Conservation (phyloP, 37 sponge, comb jelly and placozoan species). For the Lycopodina hypogea region DNA sequence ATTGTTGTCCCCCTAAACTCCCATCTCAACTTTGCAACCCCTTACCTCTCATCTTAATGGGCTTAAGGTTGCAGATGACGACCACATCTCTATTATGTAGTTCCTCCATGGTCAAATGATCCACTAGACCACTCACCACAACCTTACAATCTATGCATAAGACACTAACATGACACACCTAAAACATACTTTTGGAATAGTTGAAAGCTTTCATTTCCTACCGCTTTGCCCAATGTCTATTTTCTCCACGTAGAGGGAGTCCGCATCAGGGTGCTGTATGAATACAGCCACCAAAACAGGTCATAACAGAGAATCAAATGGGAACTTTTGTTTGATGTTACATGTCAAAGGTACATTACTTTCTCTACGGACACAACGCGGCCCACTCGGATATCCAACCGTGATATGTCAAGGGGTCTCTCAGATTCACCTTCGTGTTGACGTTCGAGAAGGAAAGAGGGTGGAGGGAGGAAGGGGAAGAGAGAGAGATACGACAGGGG, state of each 20-base stretch:
- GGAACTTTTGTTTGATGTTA: too few species aligned
- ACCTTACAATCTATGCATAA: slow-evolving; percentile 55
- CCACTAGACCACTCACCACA: slow-evolving; percentile 90
- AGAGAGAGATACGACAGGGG: too few species aligned
- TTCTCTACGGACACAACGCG: slow-evolving; percentile 65
- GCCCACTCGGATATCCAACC: slow-evolving; percentile 87
- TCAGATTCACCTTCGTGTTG: slow-evolving; percentile 23
- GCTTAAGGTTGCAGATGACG: slow-evolving; percentile 89
- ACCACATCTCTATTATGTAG: slow-evolving; percentile 64
- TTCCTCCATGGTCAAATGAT: slow-evolving; percentile 63
- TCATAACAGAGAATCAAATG: not conserved
- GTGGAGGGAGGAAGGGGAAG: not conserved
- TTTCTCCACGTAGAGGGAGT: slow-evolving; percentile 83
- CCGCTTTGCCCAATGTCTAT: slow-evolving; percentile 82
- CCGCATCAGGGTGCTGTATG: slow-evolving; percentile 84
- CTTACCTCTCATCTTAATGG: slow-evolving; percentile 83
- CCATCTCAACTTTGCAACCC: too few species aligned
- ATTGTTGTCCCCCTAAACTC: not conserved
- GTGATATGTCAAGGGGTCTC: slow-evolving; percentile 75
- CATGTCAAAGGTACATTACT: slow-evolving; percentile 22
- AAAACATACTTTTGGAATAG: too few species aligned
- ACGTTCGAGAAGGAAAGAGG: not conserved
- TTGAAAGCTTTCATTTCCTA: slow-evolving; percentile 8
- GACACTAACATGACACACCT: not conserved
- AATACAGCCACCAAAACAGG: not conserved